Evolutionary conservation across 2,888 invertebrate species (phyloP).

Genomic region (Dicyrtomina minuta): DNA sequence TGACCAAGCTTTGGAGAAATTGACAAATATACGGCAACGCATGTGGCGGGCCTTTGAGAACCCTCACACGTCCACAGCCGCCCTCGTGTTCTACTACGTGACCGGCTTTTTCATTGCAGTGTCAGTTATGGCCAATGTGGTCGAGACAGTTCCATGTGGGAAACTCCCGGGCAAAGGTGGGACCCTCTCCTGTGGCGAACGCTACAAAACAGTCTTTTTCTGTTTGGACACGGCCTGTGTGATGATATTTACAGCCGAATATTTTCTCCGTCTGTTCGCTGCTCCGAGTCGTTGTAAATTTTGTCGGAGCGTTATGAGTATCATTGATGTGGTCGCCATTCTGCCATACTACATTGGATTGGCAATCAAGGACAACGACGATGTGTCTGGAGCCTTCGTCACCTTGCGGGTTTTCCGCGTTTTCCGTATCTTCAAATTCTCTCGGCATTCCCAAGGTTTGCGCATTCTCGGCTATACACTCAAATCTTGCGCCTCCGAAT

Average conservation of each 20-base stretch:
- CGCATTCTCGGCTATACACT: conserved; percentile 98
- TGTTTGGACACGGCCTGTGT: conserved; percentile 99
- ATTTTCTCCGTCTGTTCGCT: conserved; percentile 89
- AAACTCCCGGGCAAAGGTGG: conserved; percentile 82
- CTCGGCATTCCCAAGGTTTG: conserved; percentile 97
- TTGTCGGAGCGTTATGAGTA: conserved; percentile 96
- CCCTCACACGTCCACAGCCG: conserved; percentile 97
- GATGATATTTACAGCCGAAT: conserved; percentile 99
- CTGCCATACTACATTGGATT: conserved; percentile 98
- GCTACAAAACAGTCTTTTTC: conserved; percentile 97
- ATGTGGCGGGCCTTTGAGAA: conserved; percentile 99
- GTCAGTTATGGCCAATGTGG: conserved; percentile 98
- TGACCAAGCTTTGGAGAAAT: conserved; percentile 82
- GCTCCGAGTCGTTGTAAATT: conserved; percentile 98
- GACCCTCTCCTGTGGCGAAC: conserved; percentile 91
- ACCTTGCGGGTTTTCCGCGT: conserved; percentile 98
- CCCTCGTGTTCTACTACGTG: conserved; percentile 99
- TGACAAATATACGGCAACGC: conserved; percentile 85
- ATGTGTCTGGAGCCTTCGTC: conserved; percentile 98
- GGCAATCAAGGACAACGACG: conserved; percentile 96
- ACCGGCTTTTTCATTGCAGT: conserved; percentile 99
- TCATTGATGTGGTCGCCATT: conserved; percentile 99
- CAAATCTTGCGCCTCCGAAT: conserved; percentile 97
- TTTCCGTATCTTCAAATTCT: conserved; percentile 99
- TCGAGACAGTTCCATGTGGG: conserved; percentile 95